Base-by-base conservation (phyloP, 92 coral and sea anemone species). In the Virgularia gustaviana region DNA sequence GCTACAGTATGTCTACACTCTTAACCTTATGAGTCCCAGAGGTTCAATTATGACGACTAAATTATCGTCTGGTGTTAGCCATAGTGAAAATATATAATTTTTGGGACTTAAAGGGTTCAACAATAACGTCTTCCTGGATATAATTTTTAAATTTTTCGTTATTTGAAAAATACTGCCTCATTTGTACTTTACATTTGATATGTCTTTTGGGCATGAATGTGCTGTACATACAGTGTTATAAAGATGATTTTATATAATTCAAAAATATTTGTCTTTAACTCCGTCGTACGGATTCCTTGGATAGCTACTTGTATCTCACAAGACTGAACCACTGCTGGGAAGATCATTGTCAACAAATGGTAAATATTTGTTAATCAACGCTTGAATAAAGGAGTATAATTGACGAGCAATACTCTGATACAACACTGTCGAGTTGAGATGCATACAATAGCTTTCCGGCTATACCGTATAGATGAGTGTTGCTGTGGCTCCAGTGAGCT, bases 301-400 rank as follows among this genome's bases (percentile, higher is more conserved):
- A 89, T 68, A 87, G 94, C 71, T 85, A 86, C 58, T 52, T 94
- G 30, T 94, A 94, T 80, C 84, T 92, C 79, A 79, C 85, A 28
- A 92, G 85, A 47, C 83, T 92, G 28, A 92, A 92, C 57, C 94
- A 92, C 62, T 92, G 96, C 55, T 92, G 98, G 98, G 90, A 92
- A 63, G 92, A 89, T 67, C 98, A 92, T 77, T 92, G 98, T 71
- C 79, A 87, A 68, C 96, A 92, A 78, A 92, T 92, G 98, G 98
- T 92, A 75, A 78, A n/a, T n/a, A n/a, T n/a, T n/a, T n/a, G n/a
- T n/a, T n/a, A n/a, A n/a, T n/a, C n/a, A n/a, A n/a, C n/a, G n/a
- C n/a, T n/a, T n/a, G n/a, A n/a, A n/a, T n/a, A n/a, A n/a, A n/a
- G n/a, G n/a, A n/a, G n/a, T n/a, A n/a, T n/a, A n/a, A n/a, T n/a